Conservation (phyloP, 2,888 invertebrate species). For the Ariolimax columbianus region DNA sequence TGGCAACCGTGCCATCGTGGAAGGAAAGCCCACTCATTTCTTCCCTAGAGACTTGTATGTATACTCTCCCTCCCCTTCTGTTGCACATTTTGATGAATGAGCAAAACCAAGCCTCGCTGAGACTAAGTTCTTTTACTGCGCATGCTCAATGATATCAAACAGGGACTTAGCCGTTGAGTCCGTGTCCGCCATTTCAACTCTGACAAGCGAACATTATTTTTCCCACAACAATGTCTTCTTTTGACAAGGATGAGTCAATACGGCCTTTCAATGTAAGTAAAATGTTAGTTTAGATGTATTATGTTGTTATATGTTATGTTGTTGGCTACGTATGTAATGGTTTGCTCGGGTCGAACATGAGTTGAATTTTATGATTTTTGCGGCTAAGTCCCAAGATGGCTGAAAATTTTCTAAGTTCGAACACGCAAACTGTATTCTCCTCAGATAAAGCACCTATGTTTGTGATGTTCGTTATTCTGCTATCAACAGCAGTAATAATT, state of each 20-base stretch:
- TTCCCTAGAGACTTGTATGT: no score
- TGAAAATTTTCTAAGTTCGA: conserved; percentile 52
- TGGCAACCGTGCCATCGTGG: no score
- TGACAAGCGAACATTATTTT: not conserved
- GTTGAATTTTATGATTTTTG: conserved; percentile 16
- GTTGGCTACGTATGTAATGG: not conserved
- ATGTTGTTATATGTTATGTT: not conserved
- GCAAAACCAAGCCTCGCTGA: conserved; percentile 28
- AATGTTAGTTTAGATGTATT: not conserved
- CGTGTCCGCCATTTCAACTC: conserved; percentile 47
- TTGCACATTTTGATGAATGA: not conserved
- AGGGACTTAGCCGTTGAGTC: conserved; percentile 60
- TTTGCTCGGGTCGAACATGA: conserved; percentile 24
- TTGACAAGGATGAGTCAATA: conserved; percentile 27
- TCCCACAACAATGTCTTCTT: conserved; percentile 32
- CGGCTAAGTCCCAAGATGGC: conserved; percentile 52
- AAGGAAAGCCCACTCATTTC: no score
- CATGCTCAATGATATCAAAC: conserved; percentile 66
- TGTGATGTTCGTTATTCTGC: no score
- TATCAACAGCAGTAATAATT: not conserved
- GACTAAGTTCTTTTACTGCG: conserved; percentile 55
- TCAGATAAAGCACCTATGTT: not conserved
- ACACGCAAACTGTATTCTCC: not conserved
- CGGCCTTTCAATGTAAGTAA: conserved; percentile 40
- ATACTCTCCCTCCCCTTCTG: not conserved